A percentile compares a stretch with the other conserved stretches of the same genome.
phyloP scores from a whole-genome alignment of 2,888 invertebrate genomes.

The Rhagonycha fulva region DNA sequence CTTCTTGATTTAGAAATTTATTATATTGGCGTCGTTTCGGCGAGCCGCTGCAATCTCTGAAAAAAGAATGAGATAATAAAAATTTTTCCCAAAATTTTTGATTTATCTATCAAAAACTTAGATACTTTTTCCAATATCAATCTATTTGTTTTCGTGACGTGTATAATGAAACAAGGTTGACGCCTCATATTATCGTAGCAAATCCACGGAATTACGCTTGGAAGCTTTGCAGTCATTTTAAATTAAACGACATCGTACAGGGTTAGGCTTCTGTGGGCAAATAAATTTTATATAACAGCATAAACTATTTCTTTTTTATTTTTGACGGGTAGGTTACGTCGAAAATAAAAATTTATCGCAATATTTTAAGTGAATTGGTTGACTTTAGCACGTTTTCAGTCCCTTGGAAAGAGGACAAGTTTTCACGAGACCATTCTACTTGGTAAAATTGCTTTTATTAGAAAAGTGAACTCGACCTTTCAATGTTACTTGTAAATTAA shows the following conservation, averaged over 20 bases:
- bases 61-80: slow-evolving; percentile 35
- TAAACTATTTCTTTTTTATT: background rate
- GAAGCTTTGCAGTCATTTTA: slow-evolving; percentile 36
- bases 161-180: slow-evolving; percentile 25
- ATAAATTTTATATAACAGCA: background rate
- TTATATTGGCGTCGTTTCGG: slow-evolving; percentile 59
- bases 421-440: background rate
- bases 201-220: slow-evolving; percentile 43
- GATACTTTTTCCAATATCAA: slow-evolving; percentile 7
- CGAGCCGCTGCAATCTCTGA: slow-evolving; percentile 68
- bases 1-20: slow-evolving; percentile 56
- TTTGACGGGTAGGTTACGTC: background rate
- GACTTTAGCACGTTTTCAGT: background rate
- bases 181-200: slow-evolving; percentile 35
- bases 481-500: background rate
- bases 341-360: background rate
- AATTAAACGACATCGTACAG: slow-evolving; percentile 31
- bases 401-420: background rate
- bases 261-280: slow-evolving; percentile 36
- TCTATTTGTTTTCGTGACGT: slow-evolving; percentile 4
- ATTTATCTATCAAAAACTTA: background rate
- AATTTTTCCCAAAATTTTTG: background rate
- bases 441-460: background rate
- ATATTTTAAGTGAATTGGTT: background rate
- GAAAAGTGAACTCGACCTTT: background rate